Evolutionary conservation across 2,888 invertebrate genomes (phyloP).

Genomic region (Embidobia sp.): DNA sequence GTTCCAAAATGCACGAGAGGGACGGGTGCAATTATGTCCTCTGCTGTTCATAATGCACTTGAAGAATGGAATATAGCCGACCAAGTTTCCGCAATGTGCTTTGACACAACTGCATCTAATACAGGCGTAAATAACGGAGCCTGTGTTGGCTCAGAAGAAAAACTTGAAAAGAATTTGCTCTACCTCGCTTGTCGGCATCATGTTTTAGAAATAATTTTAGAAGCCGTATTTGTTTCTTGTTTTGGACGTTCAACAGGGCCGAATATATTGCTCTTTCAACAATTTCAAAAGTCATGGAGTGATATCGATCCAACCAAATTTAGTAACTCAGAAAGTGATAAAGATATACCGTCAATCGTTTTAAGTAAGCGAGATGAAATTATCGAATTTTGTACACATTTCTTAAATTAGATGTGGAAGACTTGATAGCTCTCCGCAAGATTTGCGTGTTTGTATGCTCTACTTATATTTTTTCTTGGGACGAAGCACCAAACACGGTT

Average conservation of each 20-base stretch:
- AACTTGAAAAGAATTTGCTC: conserved; percentile 66
- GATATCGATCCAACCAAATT: background rate
- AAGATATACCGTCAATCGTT: background rate
- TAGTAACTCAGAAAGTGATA: background rate
- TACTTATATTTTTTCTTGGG: conserved; percentile 9
- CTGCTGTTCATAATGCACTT: no score
- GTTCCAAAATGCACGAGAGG: no score
- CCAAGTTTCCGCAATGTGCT: conserved; percentile 56
- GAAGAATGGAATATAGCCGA: conserved; percentile 7
- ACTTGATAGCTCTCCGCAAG: no score
- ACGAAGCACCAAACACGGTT: conserved; percentile 5
- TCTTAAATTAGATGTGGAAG: background rate
- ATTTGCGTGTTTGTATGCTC: background rate
- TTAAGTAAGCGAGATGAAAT: background rate
- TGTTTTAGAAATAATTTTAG: conserved; percentile 65
- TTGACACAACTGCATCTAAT: conserved; percentile 69
- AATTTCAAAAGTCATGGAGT: conserved; percentile 15
- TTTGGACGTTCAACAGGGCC: conserved; percentile 19
- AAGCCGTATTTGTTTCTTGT: conserved; percentile 15
- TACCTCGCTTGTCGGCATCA: conserved; percentile 71
- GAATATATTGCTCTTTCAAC: conserved; percentile 17
- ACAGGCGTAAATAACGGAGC: conserved; percentile 60
- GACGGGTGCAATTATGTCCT: no score
- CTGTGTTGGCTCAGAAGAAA: conserved; percentile 62
- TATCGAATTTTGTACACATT: background rate